Conservation (phyloP, 2,888 invertebrate species). For the Apodemia hepburni region DNA sequence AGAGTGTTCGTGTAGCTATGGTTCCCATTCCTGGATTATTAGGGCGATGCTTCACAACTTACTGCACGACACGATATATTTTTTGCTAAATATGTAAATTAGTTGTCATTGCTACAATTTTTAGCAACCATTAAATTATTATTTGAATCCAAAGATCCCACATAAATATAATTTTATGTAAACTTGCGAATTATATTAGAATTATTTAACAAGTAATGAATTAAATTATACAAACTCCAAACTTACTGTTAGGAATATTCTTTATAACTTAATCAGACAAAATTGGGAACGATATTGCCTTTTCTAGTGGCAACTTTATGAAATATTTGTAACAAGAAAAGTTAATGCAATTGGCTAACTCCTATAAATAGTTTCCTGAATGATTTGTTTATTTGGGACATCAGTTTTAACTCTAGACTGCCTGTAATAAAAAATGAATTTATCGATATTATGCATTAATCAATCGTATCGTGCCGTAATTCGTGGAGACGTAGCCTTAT, state of each 20-base stretch:
- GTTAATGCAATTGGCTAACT: neutral
- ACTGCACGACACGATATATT: neutral
- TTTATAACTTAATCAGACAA: neutral
- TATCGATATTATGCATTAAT: neutral
- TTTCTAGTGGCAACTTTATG: neutral
- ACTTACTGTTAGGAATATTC: neutral
- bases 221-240: neutral
- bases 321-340: neutral
- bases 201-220: too few relatives aligned
- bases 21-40: conserved; percentile 8
- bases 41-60: conserved; percentile 4
- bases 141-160: too few relatives aligned
- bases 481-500: neutral
- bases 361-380: neutral
- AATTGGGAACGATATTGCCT: too few relatives aligned
- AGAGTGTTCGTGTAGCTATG: conserved; percentile 12
- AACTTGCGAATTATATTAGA: too few relatives aligned
- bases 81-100: neutral
- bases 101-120: too few relatives aligned
- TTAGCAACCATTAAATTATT: too few relatives aligned
- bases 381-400: neutral
- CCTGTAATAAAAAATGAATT: neutral
- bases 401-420: neutral
- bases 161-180: too few relatives aligned
- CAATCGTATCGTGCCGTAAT: conserved; percentile 2